A percentile compares a stretch with the other conserved stretches of the same genome.
Evolutionary conservation across 2,888 invertebrate species (phyloP).

Genomic region (Brenthis hecate): DNA sequence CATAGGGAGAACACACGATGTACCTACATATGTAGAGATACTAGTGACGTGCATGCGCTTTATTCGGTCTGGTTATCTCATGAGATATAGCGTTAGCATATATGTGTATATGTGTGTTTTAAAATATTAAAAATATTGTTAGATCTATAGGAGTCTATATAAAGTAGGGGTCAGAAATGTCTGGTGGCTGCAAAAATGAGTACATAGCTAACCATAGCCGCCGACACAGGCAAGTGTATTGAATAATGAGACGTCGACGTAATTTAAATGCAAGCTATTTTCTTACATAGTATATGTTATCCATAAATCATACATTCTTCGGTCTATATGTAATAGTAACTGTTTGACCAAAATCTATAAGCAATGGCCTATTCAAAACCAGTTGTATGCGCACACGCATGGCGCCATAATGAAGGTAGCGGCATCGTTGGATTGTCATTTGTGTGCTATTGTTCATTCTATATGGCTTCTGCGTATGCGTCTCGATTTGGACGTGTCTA

Average conservation of each 20-base stretch:
- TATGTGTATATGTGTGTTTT: too few relatives aligned
- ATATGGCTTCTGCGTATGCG: constrained; percentile 72
- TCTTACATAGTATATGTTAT: background rate
- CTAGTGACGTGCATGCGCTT: too few relatives aligned
- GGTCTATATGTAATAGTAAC: constrained; percentile 31
- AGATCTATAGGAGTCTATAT: too few relatives aligned
- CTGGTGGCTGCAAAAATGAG: too few relatives aligned
- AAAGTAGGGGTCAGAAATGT: too few relatives aligned
- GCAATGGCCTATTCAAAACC: constrained; percentile 49
- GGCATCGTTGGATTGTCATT: constrained; percentile 70
- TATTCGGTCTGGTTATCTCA: too few relatives aligned
- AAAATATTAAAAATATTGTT: too few relatives aligned
- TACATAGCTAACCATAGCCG: too few relatives aligned
- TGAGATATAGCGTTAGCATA: too few relatives aligned
- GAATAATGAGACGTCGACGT: background rate
- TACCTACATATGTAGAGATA: too few relatives aligned
- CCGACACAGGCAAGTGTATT: too few relatives aligned
- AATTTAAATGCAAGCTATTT: background rate
- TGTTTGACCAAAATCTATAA: constrained; percentile 35
- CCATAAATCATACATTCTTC: constrained; percentile 17
- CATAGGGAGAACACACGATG: too few relatives aligned
- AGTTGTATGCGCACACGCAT: constrained; percentile 55
- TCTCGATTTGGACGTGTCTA: constrained; percentile 74
- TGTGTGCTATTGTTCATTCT: constrained; percentile 77
- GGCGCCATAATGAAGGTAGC: constrained; percentile 70